Base-by-base conservation (phyloP, 2,888 invertebrate species). In the Peribatodes rhomboidaria region DNA sequence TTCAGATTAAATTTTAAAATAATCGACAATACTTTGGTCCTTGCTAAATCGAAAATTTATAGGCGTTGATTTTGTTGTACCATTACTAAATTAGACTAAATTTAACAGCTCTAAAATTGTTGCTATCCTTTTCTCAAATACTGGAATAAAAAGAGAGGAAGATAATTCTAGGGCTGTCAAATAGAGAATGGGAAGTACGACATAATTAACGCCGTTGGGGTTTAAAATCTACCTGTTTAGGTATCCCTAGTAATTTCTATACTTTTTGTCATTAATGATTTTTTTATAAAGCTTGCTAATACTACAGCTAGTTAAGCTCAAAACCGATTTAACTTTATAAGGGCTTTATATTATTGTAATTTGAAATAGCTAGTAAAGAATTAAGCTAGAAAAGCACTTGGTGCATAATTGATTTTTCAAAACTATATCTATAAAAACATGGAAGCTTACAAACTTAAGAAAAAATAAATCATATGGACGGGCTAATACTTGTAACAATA, bases 11-110 rank as follows among this genome's bases (percentile, higher is more conserved):
- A 74, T 74, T 75, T 74, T 71, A 76, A 80, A 81, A 78, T 76
- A 80, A 82, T 72, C 55, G 71, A 75, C 74, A 55, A 46, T 63
- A 37, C 63, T 75, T 89, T 89, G 88, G 89, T 89, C 89, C 87
- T 79, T 88, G 82, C 82, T 84, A 84, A 81, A 80, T 80, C 74
- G 79, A 80, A 80, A 79, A 73, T 73, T 72, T 58, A 74, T 74
- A 61, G 76, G 76, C 76, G 76, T 78, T 16, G 8, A 50, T 50
- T 50, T 18, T 20, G 50, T 50, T 20, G 37, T 50, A 50, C 35
- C 50, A 18, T 37, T 50, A 18, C 37, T n/a, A 20, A 44, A 44
- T 11, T 14, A 39, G 14, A 44, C 22, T 31, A 31, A 49, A 20
- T 20, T 35, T 10, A 4, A 35, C 13, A 9, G 18, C 11, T 50